These are phyloP conservation scores for Cacajao melanocephalus DNA, from an alignment of 2,797 vertebrate genomes.

Conservation along the genomic window DNA sequence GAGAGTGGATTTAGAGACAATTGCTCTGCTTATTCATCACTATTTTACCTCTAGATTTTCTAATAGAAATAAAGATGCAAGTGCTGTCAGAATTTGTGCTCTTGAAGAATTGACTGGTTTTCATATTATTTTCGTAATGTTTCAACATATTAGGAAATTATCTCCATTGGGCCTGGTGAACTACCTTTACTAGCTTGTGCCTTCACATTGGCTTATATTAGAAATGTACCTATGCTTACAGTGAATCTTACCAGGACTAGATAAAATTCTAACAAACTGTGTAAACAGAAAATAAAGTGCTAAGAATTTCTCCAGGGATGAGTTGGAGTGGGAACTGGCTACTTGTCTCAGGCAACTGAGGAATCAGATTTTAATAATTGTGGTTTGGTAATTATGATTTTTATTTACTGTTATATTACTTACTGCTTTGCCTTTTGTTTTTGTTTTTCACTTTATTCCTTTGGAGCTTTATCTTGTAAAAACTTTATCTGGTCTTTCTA, in stretches of 20 bases:
- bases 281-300: background rate
- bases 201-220: background rate
- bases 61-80: background rate
- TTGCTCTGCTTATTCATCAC: background rate
- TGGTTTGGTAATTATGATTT: background rate
- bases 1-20: background rate
- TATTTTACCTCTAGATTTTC: background rate
- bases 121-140: background rate
- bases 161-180: background rate
- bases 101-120: background rate
- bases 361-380: background rate
- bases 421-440: background rate
- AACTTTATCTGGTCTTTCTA: background rate
- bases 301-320: background rate
- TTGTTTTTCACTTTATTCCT: background rate
- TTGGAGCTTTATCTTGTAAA: background rate
- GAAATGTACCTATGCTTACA: background rate
- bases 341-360: background rate
- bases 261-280: background rate
- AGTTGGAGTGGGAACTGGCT: background rate
- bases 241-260: background rate
- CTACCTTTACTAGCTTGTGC: background rate
- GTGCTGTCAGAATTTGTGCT: background rate
- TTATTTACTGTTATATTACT: background rate
- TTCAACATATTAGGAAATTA: constrained; percentile 5